Base-by-base conservation (phyloP, 2,113 vertebrate genomes). In the Odocoileus hemionus region DNA sequence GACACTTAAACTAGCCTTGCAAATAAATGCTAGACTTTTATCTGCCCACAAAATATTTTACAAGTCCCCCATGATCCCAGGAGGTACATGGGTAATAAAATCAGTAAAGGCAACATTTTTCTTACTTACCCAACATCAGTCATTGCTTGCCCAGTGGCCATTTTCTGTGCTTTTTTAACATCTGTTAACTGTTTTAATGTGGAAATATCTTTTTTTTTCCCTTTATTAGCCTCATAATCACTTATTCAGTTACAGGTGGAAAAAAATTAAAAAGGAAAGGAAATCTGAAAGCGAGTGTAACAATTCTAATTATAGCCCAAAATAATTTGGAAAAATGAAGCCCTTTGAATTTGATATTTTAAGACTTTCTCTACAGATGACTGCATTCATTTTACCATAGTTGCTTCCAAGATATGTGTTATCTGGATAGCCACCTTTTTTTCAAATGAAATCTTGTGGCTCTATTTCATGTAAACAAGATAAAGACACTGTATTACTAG, bases 21-120 rank as follows among this genome's bases (percentile, higher is more conserved):
- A 97, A 98, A 97, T 97, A 98, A 94, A 92, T 96, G 87, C 21
- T 94, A 79, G 86, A 92, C 70, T 95, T 96, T 97, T 93, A 97
- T 98, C 94, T 97, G 52, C 83, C 94, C 96, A 93, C 97, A 96
- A 96, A 95, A 25, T 39, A 84, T 94, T 97, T 97, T 96, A 96
- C 76, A 91, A 98, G 93, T 94, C 83, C 95, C 67, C 8, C 25
- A 85, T 98, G 96, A 95, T 87, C 58, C 70, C 36, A 85, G 79
- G 97, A 95, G 93, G 85, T 96, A 79, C 90, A 95, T 89, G 86
- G 93, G 84, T 96, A 97, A 98, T 98, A 98, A 97, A 98, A 96
- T 93, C 83, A 97, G 79, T 78, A 91, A 96, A 98, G 95, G 93
- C 96, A 97, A 87, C 79, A 45, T 95, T 97, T 97, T 96, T 97